A percentile compares a stretch with the other conserved stretches of the same genome.
phyloP scores from a whole-genome alignment of 2,888 invertebrate species.

The Aquatica leii region DNA sequence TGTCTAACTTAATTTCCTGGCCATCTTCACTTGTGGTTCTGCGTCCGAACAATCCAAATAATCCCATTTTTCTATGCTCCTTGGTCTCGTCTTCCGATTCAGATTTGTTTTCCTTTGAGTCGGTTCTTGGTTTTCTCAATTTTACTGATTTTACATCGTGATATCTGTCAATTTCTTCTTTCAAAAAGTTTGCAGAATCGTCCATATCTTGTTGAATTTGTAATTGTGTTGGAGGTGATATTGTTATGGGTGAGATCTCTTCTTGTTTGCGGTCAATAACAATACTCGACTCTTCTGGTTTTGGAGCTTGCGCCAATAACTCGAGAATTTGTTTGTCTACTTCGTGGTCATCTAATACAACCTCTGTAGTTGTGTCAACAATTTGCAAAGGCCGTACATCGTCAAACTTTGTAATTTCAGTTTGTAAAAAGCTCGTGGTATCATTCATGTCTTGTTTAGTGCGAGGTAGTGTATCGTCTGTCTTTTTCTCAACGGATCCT shows the following conservation, averaged over 20 bases:
- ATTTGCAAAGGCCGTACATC: constrained; percentile 8
- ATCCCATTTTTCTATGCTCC: constrained; percentile 38
- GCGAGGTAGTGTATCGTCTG: neutral
- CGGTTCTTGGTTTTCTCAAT: neutral
- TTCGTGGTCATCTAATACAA: neutral
- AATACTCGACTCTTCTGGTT: neutral
- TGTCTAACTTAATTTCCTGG: constrained; percentile 4
- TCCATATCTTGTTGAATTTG: constrained; percentile 21
- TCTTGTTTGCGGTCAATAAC: neutral
- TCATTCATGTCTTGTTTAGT: constrained; percentile 34
- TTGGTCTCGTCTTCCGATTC: constrained; percentile 38
- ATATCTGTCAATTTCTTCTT: constrained; percentile 23
- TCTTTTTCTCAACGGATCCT: constrained; percentile 1
- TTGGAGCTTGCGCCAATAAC: constrained; percentile 29
- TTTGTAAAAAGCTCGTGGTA: constrained; percentile 45
- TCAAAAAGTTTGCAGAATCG: constrained; percentile 16
- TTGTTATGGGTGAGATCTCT: no score
- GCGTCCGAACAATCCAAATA: constrained; percentile 42
- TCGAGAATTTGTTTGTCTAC: constrained; percentile 33
- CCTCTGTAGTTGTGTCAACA: no score
- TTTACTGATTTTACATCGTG: constrained; percentile 9
- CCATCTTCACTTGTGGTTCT: constrained; percentile 27
- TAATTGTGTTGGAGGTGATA: constrained; percentile 11
- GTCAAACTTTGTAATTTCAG: constrained; percentile 13
- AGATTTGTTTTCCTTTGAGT: constrained; percentile 9